Percentiles rank a stretch among this genome's conserved stretches.
These are phyloP conservation scores for Phaonia tiefii DNA, from an alignment of 2,888 invertebrate species.

Conservation along the genomic window DNA sequence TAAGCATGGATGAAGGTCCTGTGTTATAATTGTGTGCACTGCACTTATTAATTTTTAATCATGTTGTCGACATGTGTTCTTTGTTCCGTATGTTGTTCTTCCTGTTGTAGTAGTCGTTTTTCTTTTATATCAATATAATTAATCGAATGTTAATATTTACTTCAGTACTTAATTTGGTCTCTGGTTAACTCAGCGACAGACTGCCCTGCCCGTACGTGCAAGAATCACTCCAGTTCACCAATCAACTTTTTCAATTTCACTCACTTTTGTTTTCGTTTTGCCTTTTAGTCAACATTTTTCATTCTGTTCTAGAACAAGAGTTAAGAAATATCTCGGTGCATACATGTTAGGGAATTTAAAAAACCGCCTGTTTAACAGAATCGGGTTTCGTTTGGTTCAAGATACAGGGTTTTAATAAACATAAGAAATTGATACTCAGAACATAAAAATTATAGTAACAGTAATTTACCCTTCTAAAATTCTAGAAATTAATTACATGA, in stretches of 20 bases:
- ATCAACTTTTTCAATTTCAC: constrained; percentile 7
- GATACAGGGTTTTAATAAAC: too few species aligned
- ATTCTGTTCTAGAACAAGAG: not conserved
- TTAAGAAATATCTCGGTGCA: too few species aligned
- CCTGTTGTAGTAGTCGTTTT: not conserved
- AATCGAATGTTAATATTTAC: constrained; percentile 61
- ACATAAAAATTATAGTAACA: too few species aligned
- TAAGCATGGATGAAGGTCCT: too few species aligned
- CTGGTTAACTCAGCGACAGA: constrained; percentile 6
- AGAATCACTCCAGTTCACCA: constrained; percentile 22
- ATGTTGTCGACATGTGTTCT: constrained; percentile 7
- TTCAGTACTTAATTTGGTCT: constrained; percentile 51
- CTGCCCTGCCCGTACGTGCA: too few species aligned
- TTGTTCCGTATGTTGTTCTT: not conserved
- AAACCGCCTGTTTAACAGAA: too few species aligned
- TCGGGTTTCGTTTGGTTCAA: too few species aligned
- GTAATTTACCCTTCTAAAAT: too few species aligned
- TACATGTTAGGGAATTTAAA: too few species aligned
- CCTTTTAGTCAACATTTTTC: constrained; percentile 2
- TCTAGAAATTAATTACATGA: too few species aligned
- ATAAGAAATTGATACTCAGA: too few species aligned
- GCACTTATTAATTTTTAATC: constrained; percentile 42
- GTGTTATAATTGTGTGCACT: too few species aligned
- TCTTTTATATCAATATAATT: constrained; percentile 57
- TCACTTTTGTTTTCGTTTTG: constrained; percentile 5